Evolutionary conservation across 2,797 vertebrate species (phyloP).

Genomic region (Monodelphis domestica): DNA sequence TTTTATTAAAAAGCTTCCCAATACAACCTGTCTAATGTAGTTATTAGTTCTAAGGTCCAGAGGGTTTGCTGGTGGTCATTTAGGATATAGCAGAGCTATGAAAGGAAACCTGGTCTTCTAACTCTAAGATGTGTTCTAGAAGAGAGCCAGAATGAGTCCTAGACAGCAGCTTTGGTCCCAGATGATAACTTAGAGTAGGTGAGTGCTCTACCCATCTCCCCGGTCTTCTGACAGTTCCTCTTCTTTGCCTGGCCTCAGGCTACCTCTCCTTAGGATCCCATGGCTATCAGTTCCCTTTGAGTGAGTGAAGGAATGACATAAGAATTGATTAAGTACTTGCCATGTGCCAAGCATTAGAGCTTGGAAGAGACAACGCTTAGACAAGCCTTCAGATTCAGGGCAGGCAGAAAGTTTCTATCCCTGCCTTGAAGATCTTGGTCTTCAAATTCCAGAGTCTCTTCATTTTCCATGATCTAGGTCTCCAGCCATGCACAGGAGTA

Average conservation of each 20-base stretch:
- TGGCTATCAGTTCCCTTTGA: not conserved
- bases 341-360: not conserved
- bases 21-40: not conserved
- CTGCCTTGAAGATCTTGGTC: too few relatives aligned
- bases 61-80: not conserved
- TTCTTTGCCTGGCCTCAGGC: not conserved
- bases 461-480: too few relatives aligned
- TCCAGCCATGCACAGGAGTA: too few relatives aligned
- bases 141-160: not conserved
- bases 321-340: not conserved
- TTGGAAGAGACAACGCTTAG: too few relatives aligned
- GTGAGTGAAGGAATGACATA: too few relatives aligned
- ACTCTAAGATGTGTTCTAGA: not conserved
- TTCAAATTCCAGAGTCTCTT: too few relatives aligned
- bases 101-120: not conserved
- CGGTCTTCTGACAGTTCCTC: not conserved
- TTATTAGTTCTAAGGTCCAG: not conserved
- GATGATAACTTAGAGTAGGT: not conserved
- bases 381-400: too few relatives aligned
- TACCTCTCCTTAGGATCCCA: not conserved
- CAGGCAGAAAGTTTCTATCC: too few relatives aligned
- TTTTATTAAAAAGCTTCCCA: too few relatives aligned
- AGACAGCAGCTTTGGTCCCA: not conserved
- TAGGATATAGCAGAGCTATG: too few relatives aligned
- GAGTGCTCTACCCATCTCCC: not conserved